Evolutionary conservation across 2,888 invertebrate species (phyloP).

Genomic region (Pomacea canaliculata): DNA sequence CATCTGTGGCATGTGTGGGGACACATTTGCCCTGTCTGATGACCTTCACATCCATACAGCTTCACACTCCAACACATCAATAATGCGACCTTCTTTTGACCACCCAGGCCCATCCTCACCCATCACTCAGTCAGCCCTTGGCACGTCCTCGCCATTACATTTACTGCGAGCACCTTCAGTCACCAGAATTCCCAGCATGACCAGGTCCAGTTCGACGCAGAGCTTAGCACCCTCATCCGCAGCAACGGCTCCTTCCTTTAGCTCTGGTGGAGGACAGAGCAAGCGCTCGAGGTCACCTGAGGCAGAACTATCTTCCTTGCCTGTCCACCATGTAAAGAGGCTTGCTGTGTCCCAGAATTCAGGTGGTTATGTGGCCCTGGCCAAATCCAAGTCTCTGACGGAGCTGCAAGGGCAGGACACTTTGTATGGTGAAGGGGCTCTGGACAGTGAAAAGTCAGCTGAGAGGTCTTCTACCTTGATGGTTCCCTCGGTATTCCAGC

Average conservation of each 20-base stretch:
- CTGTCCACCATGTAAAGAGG: no score
- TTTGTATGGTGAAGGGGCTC: no score
- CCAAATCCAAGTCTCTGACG: no score
- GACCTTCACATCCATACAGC: constrained; percentile 41
- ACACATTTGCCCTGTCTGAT: constrained; percentile 54
- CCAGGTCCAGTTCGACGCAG: neutral
- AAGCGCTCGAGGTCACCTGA: neutral
- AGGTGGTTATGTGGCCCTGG: no score
- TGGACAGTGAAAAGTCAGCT: no score
- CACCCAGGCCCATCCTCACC: neutral
- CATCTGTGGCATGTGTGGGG: constrained; percentile 63
- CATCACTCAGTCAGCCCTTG: constrained; percentile 2
- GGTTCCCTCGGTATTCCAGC: no score
- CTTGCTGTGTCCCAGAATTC: no score
- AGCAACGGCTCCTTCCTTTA: no score
- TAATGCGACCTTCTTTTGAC: constrained; percentile 15
- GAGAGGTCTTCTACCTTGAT: no score
- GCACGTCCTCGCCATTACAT: neutral
- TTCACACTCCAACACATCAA: constrained; percentile 38
- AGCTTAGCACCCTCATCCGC: neutral
- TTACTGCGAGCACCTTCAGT: neutral
- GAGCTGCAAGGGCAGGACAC: no score
- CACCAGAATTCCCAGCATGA: neutral
- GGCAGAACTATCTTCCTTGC: neutral
- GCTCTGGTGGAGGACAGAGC: neutral